Evolutionary conservation across 2,113 vertebrate genomes (phyloP).

Genomic region (Entomyzon cyanotis): DNA sequence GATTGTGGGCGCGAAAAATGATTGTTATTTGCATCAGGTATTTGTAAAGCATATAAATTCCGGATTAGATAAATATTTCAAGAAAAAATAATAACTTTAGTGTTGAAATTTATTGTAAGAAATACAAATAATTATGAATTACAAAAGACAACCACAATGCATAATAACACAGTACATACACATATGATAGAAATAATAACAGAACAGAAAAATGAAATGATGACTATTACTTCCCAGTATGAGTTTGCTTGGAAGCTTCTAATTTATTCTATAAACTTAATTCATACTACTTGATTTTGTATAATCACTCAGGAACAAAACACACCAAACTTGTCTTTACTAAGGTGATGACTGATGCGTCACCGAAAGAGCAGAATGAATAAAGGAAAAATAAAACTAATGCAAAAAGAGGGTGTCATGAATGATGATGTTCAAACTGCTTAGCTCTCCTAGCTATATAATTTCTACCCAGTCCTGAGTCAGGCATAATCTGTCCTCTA

Average conservation of each 20-base stretch:
- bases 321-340: background rate
- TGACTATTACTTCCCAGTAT: background rate
- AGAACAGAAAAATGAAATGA: slow-evolving; percentile 44
- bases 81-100: slow-evolving; percentile 27
- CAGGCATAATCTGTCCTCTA: background rate
- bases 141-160: slow-evolving; percentile 61
- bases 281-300: slow-evolving; percentile 5
- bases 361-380: background rate
- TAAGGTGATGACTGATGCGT: background rate
- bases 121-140: slow-evolving; percentile 64
- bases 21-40: background rate
- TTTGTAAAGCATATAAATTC: background rate
- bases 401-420: background rate
- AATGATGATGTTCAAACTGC: background rate
- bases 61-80: slow-evolving; percentile 47
- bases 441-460: background rate
- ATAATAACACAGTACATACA: slow-evolving; percentile 47
- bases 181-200: slow-evolving; percentile 51
- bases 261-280: slow-evolving; percentile 30
- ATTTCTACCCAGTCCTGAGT: background rate
- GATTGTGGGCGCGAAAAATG: background rate
- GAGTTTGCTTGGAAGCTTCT: slow-evolving; percentile 32
- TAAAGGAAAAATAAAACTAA: slow-evolving; percentile 22
- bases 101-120: slow-evolving; percentile 66
- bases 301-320: slow-evolving; percentile 32